Base-by-base conservation (phyloP, 2,113 vertebrate genomes). In the Trematomus loennbergii region DNA sequence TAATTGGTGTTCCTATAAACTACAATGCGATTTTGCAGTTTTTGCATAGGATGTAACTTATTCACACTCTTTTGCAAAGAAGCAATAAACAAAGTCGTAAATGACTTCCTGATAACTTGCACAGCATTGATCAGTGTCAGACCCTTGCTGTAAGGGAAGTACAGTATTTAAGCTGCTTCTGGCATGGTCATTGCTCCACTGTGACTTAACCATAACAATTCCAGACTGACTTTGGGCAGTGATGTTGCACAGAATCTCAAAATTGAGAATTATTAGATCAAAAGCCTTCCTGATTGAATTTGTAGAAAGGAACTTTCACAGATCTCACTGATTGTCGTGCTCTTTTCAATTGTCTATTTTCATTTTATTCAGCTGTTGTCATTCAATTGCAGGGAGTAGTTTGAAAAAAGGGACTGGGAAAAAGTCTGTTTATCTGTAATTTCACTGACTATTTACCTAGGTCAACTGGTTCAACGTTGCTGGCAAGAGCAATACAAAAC, bases 71-170 rank as follows among this genome's bases (percentile, higher is more conserved):
- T 89, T 33, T 77, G 79, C 62, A 79, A 76, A 62, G 64, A 86
- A 70, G 67, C 74, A 67, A 62, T 75, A 82, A 86, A 85, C 68
- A 87, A 76, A 82, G 73, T 59, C 77, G 69, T 85, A 88, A 89
- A 91, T 43, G 68, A 84, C 79, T 79, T 86, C 82, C 83, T 79
- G 87, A 43, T 82, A 72, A 90, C 60, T 85, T 67, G 46, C 55
- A 79, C 12, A 52, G 72, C 75, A 52, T 70, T 83, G 83, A 86
- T 82, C 82, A 81, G 65, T 81, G 70, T 90, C 67, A 84, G 43
- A 75, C 11, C 0, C 66, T 66, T 54, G 78, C 64, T 87, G 57
- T 58, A 68, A 55, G 55, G 62, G 75, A 68, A 50, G 25, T 50
- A 25, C 18, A 61, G 40, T 64, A n/a, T 61, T 60, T 2, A 16